Base-by-base conservation (phyloP, 2,888 invertebrate species). In the Allygus modestus region DNA sequence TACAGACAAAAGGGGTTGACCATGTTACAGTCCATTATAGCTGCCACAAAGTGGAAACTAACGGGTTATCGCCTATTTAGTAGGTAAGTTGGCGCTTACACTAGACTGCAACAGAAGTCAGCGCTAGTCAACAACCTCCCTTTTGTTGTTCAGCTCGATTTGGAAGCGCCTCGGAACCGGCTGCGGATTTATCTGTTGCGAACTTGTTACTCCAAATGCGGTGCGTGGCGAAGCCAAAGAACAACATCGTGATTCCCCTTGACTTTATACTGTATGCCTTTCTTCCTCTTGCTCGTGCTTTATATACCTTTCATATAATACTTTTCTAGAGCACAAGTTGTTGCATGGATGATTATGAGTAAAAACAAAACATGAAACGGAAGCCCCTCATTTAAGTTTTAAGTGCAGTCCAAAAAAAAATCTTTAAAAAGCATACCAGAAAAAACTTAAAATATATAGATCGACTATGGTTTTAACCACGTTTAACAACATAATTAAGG, bases 141-240 rank as follows among this genome's bases (percentile, higher is more conserved):
- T 12, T 58, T 23, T 58, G 58, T 58, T 23, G 20, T 20, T 15
- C 17, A 20, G 65, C 65, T 65, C 15, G 28, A 65, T 28, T 28
- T 28, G 65, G 65, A 65, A 28, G 4, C 28, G 28, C 23, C 58
- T 2, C 5, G 2, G 58, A 65, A 65, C 65, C 65, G 31, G 65
- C 31, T 65, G 65, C 28, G 65, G 28, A 31, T 28, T 65, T 65
- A 65, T 65, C 65, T 28, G 28, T 65, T 15, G 28, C 17, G 31
- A 7, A 65, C 65, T 65, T 65, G 65, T 15, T 65, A 31, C 65
- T 65, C 65, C 65, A 65, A 65, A 65, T 65, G 28, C 15, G 65
- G 65, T 9, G 4, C 54, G 46, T 23, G 23, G 11, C 20, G 11
- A 20, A 20, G 54, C 20, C 9, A 51, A 46, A 11, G 26, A 20